Conservation (phyloP, 1,140 invertebrate species). For the Caenorhabditis brenneri region DNA sequence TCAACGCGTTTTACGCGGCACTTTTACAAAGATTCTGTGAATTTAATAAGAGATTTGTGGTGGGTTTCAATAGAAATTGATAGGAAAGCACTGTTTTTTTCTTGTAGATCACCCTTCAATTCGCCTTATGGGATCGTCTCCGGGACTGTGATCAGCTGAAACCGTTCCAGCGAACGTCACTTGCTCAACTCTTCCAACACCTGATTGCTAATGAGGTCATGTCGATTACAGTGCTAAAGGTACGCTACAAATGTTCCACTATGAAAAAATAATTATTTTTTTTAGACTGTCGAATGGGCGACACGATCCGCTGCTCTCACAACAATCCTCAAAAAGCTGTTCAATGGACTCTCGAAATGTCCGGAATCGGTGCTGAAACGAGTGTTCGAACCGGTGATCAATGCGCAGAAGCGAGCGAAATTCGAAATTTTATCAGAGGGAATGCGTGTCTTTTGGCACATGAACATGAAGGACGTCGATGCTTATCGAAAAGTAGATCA, state of each 20-base stretch:
- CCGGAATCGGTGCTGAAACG: constrained; percentile 52
- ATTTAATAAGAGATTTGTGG: constrained; percentile 83
- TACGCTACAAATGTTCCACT: constrained; percentile 70
- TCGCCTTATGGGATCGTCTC: constrained; percentile 87
- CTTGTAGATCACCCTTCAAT: constrained; percentile 84
- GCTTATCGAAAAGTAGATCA: constrained; percentile 5
- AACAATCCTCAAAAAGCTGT: constrained; percentile 32
- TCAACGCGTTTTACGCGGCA: constrained; percentile 87
- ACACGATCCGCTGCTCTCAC: constrained; percentile 23
- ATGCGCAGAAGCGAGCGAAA: constrained; percentile 14
- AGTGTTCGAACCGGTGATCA: constrained; percentile 47
- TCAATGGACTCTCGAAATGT: constrained; percentile 33
- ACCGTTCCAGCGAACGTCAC: constrained; percentile 77
- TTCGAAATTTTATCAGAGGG: constrained; percentile 13
- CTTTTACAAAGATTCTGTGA: constrained; percentile 84
- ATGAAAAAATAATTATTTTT: background rate
- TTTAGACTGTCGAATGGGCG: constrained; percentile 60
- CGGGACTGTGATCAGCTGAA: constrained; percentile 79
- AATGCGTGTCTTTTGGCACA: constrained; percentile 30
- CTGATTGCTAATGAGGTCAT: constrained; percentile 82
- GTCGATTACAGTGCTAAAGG: constrained; percentile 85
- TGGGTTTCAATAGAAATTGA: constrained; percentile 66
- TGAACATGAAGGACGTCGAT: background rate
- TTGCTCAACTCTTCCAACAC: constrained; percentile 81
- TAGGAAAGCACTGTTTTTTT: constrained; percentile 48